Percentiles rank a stretch among this genome's conserved stretches.
Conservation (phyloP, 2,888 invertebrate species). For the Dendrolimus pini region DNA sequence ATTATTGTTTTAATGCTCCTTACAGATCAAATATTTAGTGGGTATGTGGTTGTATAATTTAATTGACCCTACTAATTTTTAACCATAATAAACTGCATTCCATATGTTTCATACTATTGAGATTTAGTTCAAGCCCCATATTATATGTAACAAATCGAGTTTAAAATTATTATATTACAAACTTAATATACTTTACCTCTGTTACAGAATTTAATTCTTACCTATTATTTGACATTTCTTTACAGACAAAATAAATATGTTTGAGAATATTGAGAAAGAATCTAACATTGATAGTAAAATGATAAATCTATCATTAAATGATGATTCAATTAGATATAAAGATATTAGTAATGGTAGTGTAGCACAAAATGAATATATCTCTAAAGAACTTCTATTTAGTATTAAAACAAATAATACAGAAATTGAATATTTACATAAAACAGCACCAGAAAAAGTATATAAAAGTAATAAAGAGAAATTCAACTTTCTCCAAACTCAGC, state of each 20-base stretch:
- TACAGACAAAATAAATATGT: conserved; percentile 71
- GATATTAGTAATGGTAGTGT: conserved; percentile 33
- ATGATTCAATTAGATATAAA: conserved; percentile 40
- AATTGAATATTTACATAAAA: conserved; percentile 20
- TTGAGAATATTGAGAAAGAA: conserved; percentile 61
- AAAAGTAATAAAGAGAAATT: conserved; percentile 59
- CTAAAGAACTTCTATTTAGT: conserved; percentile 19
- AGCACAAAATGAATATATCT: conserved; percentile 29
- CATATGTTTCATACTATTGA: too few species aligned
- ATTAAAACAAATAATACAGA: conserved; percentile 18
- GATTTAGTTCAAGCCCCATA: too few species aligned
- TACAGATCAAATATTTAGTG: too few species aligned
- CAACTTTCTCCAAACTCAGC: conserved; percentile 63
- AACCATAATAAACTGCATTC: too few species aligned
- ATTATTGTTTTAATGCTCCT: too few species aligned
- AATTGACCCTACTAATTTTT: too few species aligned
- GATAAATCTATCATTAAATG: conserved; percentile 51
- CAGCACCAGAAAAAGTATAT: conserved; percentile 45
- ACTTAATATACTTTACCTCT: too few species aligned
- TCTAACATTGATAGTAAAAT: conserved; percentile 47
- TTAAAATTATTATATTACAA: too few species aligned
- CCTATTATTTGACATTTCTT: conserved; percentile 10
- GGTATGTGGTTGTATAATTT: too few species aligned
- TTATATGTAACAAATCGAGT: too few species aligned
- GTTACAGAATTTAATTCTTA: too few species aligned